phyloP scores from a whole-genome alignment of 2,797 vertebrate species.

The Novumbra hubbsi region DNA sequence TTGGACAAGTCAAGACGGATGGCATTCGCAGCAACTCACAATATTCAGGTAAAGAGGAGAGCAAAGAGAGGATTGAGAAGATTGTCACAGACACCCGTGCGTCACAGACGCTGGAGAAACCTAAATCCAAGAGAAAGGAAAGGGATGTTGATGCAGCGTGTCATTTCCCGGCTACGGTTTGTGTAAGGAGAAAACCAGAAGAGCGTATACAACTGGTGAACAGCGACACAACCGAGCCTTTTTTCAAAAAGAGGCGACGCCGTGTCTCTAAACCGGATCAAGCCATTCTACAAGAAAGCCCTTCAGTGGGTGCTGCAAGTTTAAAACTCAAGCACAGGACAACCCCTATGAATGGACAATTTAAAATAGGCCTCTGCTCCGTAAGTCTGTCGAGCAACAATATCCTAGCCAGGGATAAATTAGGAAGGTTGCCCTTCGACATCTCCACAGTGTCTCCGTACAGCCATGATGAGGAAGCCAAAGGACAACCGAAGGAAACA shows the following conservation, averaged over 20 bases:
- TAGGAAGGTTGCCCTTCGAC: background rate
- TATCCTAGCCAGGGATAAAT: constrained; percentile 31
- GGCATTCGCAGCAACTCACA: background rate
- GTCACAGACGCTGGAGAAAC: background rate
- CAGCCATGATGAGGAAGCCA: background rate
- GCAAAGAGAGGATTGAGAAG: background rate
- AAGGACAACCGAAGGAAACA: background rate
- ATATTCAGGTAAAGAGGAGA: background rate
- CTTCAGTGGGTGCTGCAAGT: background rate
- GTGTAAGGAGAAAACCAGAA: background rate
- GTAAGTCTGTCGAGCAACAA: constrained; percentile 56
- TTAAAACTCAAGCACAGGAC: constrained; percentile 7
- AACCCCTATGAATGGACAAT: background rate
- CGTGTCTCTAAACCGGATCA: background rate
- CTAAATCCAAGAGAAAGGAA: background rate
- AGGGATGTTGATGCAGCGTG: background rate
- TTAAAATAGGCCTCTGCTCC: constrained; percentile 30
- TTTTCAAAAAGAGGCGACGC: background rate
- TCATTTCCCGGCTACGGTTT: background rate
- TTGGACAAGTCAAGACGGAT: background rate
- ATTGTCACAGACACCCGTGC: background rate
- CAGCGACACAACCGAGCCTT: background rate
- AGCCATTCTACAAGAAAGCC: background rate
- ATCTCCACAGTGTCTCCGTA: background rate
- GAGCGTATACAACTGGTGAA: background rate